phyloP scores from a whole-genome alignment of 23 tunicate genomes.

The Oikopleura dioica region DNA sequence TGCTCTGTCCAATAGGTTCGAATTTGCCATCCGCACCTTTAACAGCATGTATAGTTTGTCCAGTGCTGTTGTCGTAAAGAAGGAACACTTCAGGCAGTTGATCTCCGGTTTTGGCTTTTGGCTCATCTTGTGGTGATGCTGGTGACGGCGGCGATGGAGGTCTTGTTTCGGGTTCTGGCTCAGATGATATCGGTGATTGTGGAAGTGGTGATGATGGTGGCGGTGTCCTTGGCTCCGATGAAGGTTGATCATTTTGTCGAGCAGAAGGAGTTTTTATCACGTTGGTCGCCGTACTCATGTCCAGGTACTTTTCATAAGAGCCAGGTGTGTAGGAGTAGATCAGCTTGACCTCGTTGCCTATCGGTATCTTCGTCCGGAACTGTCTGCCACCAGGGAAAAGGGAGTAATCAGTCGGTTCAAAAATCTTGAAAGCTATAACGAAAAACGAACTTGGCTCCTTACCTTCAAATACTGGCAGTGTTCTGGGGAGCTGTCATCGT shows the following conservation, averaged over 20 bases:
- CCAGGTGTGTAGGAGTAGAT: background rate
- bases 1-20: no score
- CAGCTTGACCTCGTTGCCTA: background rate
- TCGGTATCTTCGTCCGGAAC: background rate
- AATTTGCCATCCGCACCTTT: no score
- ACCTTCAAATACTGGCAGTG: slow-evolving; percentile 3
- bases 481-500: background rate
- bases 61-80: background rate
- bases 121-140: background rate
- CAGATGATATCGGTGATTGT: background rate
- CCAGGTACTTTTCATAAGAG: background rate
- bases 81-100: background rate
- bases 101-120: no score
- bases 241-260: background rate
- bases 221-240: background rate
- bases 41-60: no score
- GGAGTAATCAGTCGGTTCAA: background rate
- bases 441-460: no score
- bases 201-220: no score
- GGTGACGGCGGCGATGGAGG: background rate
- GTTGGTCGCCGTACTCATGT: background rate
- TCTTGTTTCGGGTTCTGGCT: no score
- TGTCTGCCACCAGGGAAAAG: background rate
- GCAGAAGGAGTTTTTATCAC: background rate
- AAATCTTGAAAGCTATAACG: no score